Evolutionary conservation across 2,888 invertebrate species (phyloP), one percentile per base, ranked within the genome.

Genomic region (Drosophila aldrichi): DNA sequence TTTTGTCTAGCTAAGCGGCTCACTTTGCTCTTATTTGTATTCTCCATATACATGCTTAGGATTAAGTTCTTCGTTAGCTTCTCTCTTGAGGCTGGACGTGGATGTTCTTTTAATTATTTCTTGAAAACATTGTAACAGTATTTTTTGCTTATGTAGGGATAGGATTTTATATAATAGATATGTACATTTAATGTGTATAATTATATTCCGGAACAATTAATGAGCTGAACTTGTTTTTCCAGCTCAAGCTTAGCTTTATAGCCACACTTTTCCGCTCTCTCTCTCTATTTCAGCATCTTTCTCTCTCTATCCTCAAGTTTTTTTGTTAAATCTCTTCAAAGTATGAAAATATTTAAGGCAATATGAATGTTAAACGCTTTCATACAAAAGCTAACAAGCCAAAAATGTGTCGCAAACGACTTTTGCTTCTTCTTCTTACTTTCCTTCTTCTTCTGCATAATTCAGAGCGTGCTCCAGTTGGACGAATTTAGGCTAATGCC

Each of bases 361-460:
- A 16, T 51, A 57, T n/a, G 22, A 32, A 72, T 79, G 55, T 62
- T 76, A 82, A 60, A 20, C 56, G 56, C 67, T 64, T 73, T 82
- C 69, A 46, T 62, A 58, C 54, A 64, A 51, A 81, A 56, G 70
- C 63, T 79, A 83, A 79, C 83, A 81, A 77, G 83, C 83, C 40
- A 25, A 74, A 70, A 78, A 68, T 74, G 66, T 66, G 60, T 57
- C 54, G 22, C 41, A 56, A 66, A 65, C 56, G 4, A 38, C 1
- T 34, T 25, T 36, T 29, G 20, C 22, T 34, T 16, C 52, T 25
- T 16, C 52, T 40, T 36, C 18, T 49, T 18, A 38, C n/a, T 16
- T 38, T 40, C 22, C 18, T 49, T 9, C 10, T 9, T 49, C 14
- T 41, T 25, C 18, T 54, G 29, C 54, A 40, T 55, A 32, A 38